Evolutionary conservation across 2,113 vertebrate genomes (phyloP), one percentile per base, ranked within the genome.

Genomic region (Noctilio leporinus): DNA sequence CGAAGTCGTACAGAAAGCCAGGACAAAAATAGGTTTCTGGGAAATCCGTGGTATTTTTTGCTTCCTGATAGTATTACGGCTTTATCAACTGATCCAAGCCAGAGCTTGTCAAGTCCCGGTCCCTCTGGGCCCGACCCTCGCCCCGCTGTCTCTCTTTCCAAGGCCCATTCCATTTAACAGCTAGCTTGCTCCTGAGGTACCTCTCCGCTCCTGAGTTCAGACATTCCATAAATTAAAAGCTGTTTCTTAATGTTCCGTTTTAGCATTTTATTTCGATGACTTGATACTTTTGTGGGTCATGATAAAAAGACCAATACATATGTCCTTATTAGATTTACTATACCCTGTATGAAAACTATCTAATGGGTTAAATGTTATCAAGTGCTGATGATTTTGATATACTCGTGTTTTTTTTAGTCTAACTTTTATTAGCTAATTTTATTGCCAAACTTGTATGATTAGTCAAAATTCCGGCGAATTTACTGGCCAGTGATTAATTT

Each of bases 11-110:
- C 49, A 35, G 92, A 88, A 73, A 51, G 93, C 59, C 84, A 92
- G 90, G 96, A 92, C 81, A 53, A 77, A 97, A 97, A 96, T 93
- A 97, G 95, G 62, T 95, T 97, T 97, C 97, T 95, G 92, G 96
- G 96, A 97, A 97, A 86, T 92, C 73, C 73, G 24, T 38, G 94
- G 45, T 7, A 30, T 64, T 90, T 78, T 93, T 86, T 76, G 82
- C 95, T 95, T 95, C 78, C 91, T 88, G 93, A 82, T 97, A 95
- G 73, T 93, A 65, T 96, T 90, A 89, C 80, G 95, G 38, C 92
- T 73, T 94, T 92, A 95, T 95, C 92, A 53, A 30, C 76, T 75
- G 94, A 95, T 92, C 96, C 95, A 64, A 88, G 75, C 20, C 59
- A 53, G 80, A 76, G 40, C 35, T 12, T 30, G 70, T 57, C 59